These are phyloP conservation scores for Chrysocyon brachyurus DNA, from an alignment of 2,797 vertebrate genomes.

Conservation along the genomic window DNA sequence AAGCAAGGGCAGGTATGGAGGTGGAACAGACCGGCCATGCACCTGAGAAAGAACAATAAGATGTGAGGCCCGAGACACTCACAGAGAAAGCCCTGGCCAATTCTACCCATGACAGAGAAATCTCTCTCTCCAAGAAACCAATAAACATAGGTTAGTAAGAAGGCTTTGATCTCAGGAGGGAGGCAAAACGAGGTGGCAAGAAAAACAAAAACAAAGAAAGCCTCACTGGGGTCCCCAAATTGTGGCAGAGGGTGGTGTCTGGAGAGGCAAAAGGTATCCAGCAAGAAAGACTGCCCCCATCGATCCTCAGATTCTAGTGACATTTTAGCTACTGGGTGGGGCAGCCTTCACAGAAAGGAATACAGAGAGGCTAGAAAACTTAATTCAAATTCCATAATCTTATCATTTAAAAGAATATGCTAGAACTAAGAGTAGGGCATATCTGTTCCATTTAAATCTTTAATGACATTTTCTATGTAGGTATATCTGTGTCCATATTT, in stretches of 20 bases:
- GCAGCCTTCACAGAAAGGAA: constrained; percentile 69
- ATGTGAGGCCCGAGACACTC: neutral
- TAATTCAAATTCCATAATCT: constrained; percentile 34
- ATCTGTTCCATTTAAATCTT: constrained; percentile 25
- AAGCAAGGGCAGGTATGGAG: neutral
- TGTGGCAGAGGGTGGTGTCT: neutral
- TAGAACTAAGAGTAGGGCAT: neutral
- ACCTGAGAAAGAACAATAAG: neutral
- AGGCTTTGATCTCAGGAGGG: neutral
- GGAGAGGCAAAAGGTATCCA: neutral
- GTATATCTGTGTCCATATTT: neutral
- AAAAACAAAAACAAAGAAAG: neutral
- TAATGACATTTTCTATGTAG: neutral
- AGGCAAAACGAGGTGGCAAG: neutral
- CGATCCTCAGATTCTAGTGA: neutral
- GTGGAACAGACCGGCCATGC: neutral
- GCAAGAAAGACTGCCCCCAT: constrained; percentile 60
- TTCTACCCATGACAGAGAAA: neutral
- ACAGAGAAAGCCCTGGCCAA: neutral
- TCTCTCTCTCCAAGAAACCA: neutral
- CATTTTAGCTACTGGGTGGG: constrained; percentile 70
- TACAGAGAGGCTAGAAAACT: neutral
- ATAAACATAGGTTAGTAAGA: neutral
- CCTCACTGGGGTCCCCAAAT: neutral
- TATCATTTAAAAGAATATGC: neutral